Conservation (phyloP, 2,888 invertebrate genomes). For the Elegia similella region DNA sequence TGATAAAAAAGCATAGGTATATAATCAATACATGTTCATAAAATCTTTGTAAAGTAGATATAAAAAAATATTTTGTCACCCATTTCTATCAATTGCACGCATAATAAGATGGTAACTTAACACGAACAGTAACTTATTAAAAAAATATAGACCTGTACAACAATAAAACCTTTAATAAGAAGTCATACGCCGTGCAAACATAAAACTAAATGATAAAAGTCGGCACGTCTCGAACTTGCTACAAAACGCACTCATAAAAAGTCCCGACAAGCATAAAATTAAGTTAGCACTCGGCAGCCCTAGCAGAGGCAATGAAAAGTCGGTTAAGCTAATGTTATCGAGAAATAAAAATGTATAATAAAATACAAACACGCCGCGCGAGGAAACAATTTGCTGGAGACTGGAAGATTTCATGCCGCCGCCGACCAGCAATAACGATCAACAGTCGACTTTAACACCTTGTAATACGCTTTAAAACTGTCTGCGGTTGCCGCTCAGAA, state of each 20-base stretch:
- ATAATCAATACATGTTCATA: too few relatives aligned
- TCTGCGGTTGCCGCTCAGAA: conserved; percentile 46
- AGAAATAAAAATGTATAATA: conserved; percentile 82
- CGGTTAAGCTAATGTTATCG: conserved; percentile 82
- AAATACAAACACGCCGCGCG: conserved; percentile 80
- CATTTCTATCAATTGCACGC: too few relatives aligned
- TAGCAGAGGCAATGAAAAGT: conserved; percentile 79
- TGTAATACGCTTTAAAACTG: conserved; percentile 46
- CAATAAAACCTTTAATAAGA: background rate
- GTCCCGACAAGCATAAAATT: conserved; percentile 34
- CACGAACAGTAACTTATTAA: too few relatives aligned
- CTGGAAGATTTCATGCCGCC: conserved; percentile 76
- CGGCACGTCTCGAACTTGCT: conserved; percentile 21
- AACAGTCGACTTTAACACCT: conserved; percentile 40
- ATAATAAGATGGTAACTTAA: too few relatives aligned
- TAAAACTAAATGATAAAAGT: background rate
- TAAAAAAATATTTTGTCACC: too few relatives aligned
- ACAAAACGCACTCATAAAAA: conserved; percentile 40
- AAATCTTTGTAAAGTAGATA: too few relatives aligned
- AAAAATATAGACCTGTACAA: background rate
- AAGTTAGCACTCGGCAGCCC: conserved; percentile 57
- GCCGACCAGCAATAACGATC: conserved; percentile 35
- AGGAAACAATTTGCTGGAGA: conserved; percentile 82
- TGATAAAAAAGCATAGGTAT: too few relatives aligned
- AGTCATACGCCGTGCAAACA: background rate